Evolutionary conservation across 2,888 invertebrate species (phyloP).

Genomic region (Eristalis tenax): DNA sequence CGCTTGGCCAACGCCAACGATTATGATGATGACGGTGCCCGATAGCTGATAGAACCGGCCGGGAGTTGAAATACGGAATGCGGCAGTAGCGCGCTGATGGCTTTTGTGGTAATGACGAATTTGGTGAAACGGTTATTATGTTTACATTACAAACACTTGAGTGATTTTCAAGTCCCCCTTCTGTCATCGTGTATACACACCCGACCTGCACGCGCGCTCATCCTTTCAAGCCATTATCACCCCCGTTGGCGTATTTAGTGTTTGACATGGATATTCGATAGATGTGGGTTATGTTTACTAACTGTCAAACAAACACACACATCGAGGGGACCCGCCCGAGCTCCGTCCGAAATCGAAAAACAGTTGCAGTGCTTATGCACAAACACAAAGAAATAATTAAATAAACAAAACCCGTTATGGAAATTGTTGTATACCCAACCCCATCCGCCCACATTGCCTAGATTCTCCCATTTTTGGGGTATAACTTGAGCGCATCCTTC

Average conservation of each 20-base stretch:
- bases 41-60: not conserved
- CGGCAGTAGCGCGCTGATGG: not conserved
- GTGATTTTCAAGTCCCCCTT: constrained; percentile 30
- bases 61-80: not conserved
- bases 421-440: not conserved
- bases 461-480: not conserved
- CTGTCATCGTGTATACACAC: not conserved
- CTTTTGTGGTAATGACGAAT: constrained; percentile 41
- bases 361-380: constrained; percentile 6
- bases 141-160: constrained; percentile 60
- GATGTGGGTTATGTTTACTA: constrained; percentile 30
- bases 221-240: constrained; percentile 15
- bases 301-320: not conserved
- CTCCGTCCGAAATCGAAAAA: not conserved
- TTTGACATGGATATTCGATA: constrained; percentile 32
- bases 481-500: constrained; percentile 31
- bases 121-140: constrained; percentile 42
- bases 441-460: constrained; percentile 4
- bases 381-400: constrained; percentile 58
- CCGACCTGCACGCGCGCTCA: not conserved
- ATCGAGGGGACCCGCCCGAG: not conserved
- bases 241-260: constrained; percentile 34
- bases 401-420: constrained; percentile 49
- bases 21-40: constrained; percentile 44
- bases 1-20: constrained; percentile 29